Conservation (phyloP, 2,888 invertebrate species). For the Xestia ashworthii region DNA sequence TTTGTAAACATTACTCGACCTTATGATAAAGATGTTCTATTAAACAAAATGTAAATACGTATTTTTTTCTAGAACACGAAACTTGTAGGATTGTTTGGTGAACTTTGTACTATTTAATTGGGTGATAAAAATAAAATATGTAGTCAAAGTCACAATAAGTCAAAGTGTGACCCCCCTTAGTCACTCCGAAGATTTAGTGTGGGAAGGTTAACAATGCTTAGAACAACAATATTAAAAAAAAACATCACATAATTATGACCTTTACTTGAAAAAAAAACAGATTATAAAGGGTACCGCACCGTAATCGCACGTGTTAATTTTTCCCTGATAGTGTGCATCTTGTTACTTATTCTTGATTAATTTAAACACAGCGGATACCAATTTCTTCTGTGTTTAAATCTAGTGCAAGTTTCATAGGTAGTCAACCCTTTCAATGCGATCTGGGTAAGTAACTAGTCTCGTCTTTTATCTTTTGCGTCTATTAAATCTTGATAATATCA, state of each 20-base stretch:
- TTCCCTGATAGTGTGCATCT: background rate
- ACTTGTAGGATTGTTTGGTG: conserved; percentile 16
- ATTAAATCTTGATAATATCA: conserved; percentile 16
- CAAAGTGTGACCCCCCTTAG: background rate
- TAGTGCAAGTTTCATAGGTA: background rate
- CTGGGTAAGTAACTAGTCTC: conserved; percentile 8
- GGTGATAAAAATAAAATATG: conserved; percentile 21
- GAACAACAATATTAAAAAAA: background rate
- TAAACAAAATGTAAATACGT: conserved; percentile 35
- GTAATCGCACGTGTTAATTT: background rate
- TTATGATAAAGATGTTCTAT: conserved; percentile 63
- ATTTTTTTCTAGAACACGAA: conserved; percentile 54
- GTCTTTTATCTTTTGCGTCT: conserved; percentile 14
- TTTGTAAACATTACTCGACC: conserved; percentile 54
- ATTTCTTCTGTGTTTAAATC: background rate
- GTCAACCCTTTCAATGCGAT: background rate
- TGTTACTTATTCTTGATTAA: background rate
- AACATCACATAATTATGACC: background rate
- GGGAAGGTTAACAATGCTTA: background rate
- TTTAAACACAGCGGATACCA: background rate
- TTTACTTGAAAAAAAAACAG: background rate
- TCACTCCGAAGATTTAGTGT: background rate
- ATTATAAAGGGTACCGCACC: background rate
- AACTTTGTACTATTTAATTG: conserved; percentile 38
- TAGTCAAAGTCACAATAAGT: conserved; percentile 6